These are phyloP conservation scores for Mus pahari DNA, from an alignment of 2,113 vertebrate species.

Conservation along the genomic window DNA sequence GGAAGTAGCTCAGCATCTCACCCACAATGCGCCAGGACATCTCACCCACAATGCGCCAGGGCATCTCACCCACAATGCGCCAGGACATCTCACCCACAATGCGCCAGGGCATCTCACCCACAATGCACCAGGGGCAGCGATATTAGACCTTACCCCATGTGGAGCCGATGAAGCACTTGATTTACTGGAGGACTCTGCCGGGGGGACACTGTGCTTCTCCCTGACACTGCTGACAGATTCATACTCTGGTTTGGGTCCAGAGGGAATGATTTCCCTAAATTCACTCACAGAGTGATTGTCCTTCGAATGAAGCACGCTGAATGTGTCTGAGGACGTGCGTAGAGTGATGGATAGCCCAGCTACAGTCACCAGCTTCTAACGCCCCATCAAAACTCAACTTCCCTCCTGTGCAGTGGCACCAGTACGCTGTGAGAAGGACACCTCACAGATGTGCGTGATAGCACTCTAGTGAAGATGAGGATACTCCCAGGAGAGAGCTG, in stretches of 20 bases:
- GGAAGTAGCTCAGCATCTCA: background rate
- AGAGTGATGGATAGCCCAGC: background rate
- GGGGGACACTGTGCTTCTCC: conserved; percentile 35
- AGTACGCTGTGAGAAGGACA: no score
- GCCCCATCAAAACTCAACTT: background rate
- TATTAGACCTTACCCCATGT: background rate
- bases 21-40: background rate
- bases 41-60: no score
- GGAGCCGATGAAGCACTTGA: conserved; percentile 6
- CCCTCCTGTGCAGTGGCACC: background rate
- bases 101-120: background rate
- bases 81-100: background rate
- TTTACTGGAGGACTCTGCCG: conserved; percentile 39
- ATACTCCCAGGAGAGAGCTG: background rate
- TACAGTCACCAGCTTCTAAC: background rate
- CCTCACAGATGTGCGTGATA: background rate
- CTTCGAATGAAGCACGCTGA: conserved; percentile 59
- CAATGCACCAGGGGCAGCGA: background rate
- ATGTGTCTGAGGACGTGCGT: background rate
- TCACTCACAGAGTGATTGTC: conserved; percentile 51
- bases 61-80: background rate
- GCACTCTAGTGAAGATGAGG: background rate
- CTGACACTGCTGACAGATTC: conserved; percentile 13
- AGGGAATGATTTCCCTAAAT: conserved; percentile 56
- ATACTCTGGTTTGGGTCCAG: background rate